A percentile compares a stretch with the other conserved stretches of the same genome.
Conservation (phyloP, 2,888 invertebrate species). For the Plagiodera versicolora region DNA sequence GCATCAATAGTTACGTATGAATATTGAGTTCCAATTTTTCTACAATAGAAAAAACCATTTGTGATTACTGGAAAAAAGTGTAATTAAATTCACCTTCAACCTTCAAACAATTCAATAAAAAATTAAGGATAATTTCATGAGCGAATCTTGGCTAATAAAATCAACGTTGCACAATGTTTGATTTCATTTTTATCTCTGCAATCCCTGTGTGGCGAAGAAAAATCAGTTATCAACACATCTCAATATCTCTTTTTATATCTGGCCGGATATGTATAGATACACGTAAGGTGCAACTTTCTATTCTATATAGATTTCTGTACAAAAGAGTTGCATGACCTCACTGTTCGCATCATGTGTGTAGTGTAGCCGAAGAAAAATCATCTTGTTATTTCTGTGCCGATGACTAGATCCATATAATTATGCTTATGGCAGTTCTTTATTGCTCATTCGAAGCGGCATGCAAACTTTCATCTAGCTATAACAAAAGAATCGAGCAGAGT, state of each 20-base stretch:
- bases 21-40: no score
- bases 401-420: not conserved
- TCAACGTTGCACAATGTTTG: no score
- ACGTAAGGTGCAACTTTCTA: not conserved
- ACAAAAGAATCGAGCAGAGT: not conserved
- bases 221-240: not conserved
- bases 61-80: no score
- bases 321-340: conserved; percentile 1
- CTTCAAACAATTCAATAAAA: no score
- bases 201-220: no score
- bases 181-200: not conserved
- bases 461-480: not conserved
- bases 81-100: no score
- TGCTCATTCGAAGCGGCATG: not conserved
- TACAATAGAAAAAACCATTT: no score
- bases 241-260: not conserved
- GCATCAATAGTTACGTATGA: no score
- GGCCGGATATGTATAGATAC: not conserved
- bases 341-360: not conserved
- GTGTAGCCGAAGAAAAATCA: not conserved
- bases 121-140: no score
- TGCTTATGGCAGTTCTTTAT: not conserved
- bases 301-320: not conserved
- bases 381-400: not conserved
- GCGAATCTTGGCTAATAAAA: no score